These are phyloP conservation scores for Recurvirostra avosetta DNA, from an alignment of 2,113 vertebrate species.

Conservation along the genomic window DNA sequence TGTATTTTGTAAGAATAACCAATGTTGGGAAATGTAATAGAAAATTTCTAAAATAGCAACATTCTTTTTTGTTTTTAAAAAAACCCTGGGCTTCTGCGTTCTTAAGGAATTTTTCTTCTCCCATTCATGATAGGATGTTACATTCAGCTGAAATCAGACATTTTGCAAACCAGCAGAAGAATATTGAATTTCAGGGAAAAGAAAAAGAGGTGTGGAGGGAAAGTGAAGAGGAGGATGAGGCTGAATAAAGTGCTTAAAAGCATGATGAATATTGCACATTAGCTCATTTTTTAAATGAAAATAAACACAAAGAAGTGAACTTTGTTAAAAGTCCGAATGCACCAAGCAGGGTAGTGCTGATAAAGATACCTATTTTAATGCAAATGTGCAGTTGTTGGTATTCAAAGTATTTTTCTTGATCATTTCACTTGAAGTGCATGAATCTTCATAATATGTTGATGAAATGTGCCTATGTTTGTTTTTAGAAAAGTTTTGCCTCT, in stretches of 20 bases:
- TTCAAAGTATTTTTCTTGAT: neutral
- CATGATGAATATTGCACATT: neutral
- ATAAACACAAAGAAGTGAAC: neutral
- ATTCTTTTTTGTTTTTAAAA: neutral
- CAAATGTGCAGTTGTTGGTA: neutral
- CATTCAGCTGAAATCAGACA: neutral
- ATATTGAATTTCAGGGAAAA: neutral
- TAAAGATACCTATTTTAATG: neutral
- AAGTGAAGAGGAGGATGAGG: neutral
- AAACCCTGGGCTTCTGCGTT: neutral
- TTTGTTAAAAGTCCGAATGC: neutral
- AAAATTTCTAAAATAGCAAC: neutral
- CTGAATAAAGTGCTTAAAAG: neutral
- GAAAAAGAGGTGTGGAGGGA: neutral
- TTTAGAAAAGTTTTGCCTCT: neutral
- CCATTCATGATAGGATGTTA: neutral
- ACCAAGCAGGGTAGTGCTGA: neutral
- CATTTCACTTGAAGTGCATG: rapidly evolving
- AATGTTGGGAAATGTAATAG: neutral
- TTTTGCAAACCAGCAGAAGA: neutral
- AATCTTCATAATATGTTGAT: neutral
- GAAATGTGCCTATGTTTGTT: neutral
- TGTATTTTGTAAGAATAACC: neutral
- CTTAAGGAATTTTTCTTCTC: neutral
- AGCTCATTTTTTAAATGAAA: neutral